A percentile compares a stretch with the other conserved stretches of the same genome.
These are phyloP conservation scores for Macrotus californicus DNA, from an alignment of 2,113 vertebrate genomes.

Conservation along the genomic window DNA sequence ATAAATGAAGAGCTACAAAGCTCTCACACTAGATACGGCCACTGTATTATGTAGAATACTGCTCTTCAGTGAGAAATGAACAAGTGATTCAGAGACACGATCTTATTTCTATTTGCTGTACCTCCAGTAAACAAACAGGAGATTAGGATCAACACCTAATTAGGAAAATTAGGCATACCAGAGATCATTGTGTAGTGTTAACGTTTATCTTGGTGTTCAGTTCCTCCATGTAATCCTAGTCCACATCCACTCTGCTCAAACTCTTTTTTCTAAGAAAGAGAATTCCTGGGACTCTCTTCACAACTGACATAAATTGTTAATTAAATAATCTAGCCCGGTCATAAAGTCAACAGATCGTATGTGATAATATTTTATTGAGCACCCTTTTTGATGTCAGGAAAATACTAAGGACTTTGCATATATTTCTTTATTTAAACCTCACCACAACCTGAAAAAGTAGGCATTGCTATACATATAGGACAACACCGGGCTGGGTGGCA, in stretches of 20 bases:
- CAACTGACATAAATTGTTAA: slow-evolving; percentile 1
- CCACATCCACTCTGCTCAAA: neutral
- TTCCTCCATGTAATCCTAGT: neutral
- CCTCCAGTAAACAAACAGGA: neutral
- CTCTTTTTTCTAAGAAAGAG: neutral
- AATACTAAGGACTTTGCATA: neutral
- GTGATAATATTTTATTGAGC: slow-evolving; percentile 1
- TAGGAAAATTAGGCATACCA: neutral
- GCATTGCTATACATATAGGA: neutral
- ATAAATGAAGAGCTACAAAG: neutral
- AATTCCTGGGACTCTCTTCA: neutral
- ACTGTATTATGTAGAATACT: neutral
- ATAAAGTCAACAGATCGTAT: neutral
- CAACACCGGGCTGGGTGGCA: neutral
- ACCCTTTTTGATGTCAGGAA: neutral
- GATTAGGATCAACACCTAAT: neutral
- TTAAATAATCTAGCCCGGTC: slow-evolving; percentile 6
- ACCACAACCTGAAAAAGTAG: neutral
- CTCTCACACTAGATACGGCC: neutral
- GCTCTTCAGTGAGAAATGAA: slow-evolving; percentile 11
- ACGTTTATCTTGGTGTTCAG: neutral
- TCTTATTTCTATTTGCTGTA: slow-evolving; percentile 4
- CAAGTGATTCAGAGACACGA: neutral
- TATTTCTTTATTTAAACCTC: slow-evolving; percentile 9
- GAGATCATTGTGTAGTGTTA: neutral